Base-by-base conservation (phyloP, 2,888 invertebrate genomes). In the Apamea sordens region DNA sequence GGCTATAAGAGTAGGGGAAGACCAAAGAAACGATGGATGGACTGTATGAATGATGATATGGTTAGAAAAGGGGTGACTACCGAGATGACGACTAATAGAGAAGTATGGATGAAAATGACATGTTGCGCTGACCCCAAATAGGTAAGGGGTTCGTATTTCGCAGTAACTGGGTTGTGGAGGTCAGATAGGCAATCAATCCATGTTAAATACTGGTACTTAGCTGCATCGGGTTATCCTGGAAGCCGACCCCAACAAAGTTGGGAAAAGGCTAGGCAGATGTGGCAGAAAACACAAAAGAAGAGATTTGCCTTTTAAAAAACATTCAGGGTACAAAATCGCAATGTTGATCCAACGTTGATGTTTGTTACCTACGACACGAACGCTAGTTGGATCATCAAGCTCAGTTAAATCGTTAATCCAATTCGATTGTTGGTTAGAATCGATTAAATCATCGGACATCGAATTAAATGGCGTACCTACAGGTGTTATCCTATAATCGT, bases 401-500 rank as follows among this genome's bases (percentile, higher is more conserved):
- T 76, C 28, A 18, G 53, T 36, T 36, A 36, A 21, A 36, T 15
- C n/a, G n/a, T 71, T 18, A 71, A 63, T 47, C 63, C 18, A 67
- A 44, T 70, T 70, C 53, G 69, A n/a, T 53, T 41, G 18, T 28
- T 50, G 50, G 8, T 44, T 67, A 36, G n/a, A 80, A 73, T 80
- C 74, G 61, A 84, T 80, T 70, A 50, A 36, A 68, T n/a, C 71
- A 59, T 28, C 47, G 44, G 41, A n/a, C 56, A 71, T 76, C 56
- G n/a, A 41, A 73, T 81, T 50, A 61, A 15, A 73, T 68, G 64
- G 11, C 59, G 72, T 73, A 56, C n/a, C 11, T 4, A 59, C 75
- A 73, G 36, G 21, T 70, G 80, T 77, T 81, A 77, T 77, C 74
- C 77, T 59, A 53, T 77, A 70, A 77, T 77, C 70, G n/a, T 41